These are phyloP conservation scores for Vanessa tameamea DNA, from an alignment of 1,140 invertebrate species.

Conservation along the genomic window DNA sequence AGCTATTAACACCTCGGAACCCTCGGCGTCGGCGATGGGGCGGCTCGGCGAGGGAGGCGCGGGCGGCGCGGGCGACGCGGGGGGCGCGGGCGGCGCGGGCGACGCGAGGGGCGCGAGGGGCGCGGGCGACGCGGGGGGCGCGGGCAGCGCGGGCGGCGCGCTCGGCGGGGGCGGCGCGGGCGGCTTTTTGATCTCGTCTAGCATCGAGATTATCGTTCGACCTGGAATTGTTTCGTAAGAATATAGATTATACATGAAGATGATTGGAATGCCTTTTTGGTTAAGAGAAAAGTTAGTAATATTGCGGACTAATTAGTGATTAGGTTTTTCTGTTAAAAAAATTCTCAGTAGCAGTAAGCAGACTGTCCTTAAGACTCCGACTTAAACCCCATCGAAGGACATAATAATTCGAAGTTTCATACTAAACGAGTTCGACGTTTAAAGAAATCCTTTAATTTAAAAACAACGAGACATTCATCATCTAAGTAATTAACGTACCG, in stretches of 20 bases:
- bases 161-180: constrained; percentile 48
- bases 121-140: constrained; percentile 46
- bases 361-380: no score
- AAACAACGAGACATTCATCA: no score
- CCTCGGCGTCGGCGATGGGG: constrained; percentile 37
- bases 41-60: constrained; percentile 37
- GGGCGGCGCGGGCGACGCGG: constrained; percentile 43
- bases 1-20: constrained; percentile 58
- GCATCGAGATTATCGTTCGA: constrained; percentile 63
- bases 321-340: no score
- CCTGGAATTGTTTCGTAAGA: constrained; percentile 40
- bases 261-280: no score
- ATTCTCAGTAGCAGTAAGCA: no score
- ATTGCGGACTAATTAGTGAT: no score
- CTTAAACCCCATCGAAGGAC: no score
- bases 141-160: constrained; percentile 40
- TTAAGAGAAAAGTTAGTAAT: no score
- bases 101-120: no score
- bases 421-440: neutral
- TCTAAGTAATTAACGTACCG: constrained; percentile 39
- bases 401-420: neutral
- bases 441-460: no score
- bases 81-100: constrained; percentile 53
- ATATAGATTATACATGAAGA: no score
- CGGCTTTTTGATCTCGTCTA: constrained; percentile 68